Percentiles rank a stretch among this genome's conserved stretches.
phyloP scores from a whole-genome alignment of 2,888 invertebrate genomes.

The Osmoderma eremita region DNA sequence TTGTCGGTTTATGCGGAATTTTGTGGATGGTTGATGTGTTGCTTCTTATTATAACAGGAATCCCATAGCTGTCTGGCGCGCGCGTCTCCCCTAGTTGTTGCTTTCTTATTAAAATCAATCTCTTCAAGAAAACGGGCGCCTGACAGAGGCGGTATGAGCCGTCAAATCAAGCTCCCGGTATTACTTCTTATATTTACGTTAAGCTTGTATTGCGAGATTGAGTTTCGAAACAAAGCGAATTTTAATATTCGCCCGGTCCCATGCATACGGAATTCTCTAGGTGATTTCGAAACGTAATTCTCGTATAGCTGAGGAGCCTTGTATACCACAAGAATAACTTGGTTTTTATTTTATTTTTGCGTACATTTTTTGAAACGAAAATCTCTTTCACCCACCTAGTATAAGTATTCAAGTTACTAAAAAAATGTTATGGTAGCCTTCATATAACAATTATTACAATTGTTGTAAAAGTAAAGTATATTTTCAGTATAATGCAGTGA shows the following conservation, averaged over 20 bases:
- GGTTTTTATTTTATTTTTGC: no score
- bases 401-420: no score
- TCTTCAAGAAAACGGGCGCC: slow-evolving; percentile 52
- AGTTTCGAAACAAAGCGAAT: slow-evolving; percentile 63
- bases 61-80: slow-evolving; percentile 57
- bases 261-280: slow-evolving; percentile 55
- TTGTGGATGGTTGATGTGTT: slow-evolving; percentile 43
- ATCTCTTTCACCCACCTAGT: no score
- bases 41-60: slow-evolving; percentile 52
- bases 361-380: no score
- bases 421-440: no score
- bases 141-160: slow-evolving; percentile 57
- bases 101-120: slow-evolving; percentile 60
- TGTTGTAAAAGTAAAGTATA: no score
- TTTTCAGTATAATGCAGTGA: no score
- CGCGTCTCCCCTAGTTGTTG: slow-evolving; percentile 54
- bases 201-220: slow-evolving; percentile 61
- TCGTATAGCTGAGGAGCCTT: slow-evolving; percentile 3
- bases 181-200: slow-evolving; percentile 62
- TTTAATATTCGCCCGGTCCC: slow-evolving; percentile 61
- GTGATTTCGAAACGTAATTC: slow-evolving; percentile 33
- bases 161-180: slow-evolving; percentile 59
- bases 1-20: slow-evolving; percentile 50
- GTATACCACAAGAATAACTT: no score
- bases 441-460: no score